Evolutionary conservation across 2,888 invertebrate genomes (phyloP).

Genomic region (Beris chalybata): DNA sequence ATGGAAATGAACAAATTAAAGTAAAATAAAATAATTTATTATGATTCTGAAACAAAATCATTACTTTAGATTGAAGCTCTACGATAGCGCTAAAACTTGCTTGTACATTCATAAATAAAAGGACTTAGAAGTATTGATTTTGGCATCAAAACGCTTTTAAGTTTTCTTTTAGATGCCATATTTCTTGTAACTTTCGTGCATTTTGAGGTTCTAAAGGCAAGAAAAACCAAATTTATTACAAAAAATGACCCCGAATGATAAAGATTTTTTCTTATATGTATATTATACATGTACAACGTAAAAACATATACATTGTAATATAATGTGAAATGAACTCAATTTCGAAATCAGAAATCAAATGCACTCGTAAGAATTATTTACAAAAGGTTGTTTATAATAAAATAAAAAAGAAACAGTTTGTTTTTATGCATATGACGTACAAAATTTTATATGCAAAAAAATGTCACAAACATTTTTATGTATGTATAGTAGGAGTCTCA

Average conservation of each 20-base stretch:
- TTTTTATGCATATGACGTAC: not conserved
- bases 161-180: slow-evolving; percentile 32
- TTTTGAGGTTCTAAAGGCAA: slow-evolving; percentile 9
- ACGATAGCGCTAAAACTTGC: slow-evolving; percentile 19
- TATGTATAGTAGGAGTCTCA: no score
- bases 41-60: not conserved
- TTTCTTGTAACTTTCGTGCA: slow-evolving; percentile 14
- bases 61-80: slow-evolving; percentile 22
- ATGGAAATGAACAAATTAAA: not conserved
- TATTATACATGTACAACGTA: no score
- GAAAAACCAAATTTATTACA: not conserved
- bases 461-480: no score
- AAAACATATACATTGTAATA: no score
- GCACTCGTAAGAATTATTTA: not conserved
- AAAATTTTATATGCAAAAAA: not conserved
- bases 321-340: no score
- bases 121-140: not conserved
- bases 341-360: no score
- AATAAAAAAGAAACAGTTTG: not conserved
- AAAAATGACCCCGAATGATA: no score
- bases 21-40: not conserved
- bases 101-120: not conserved
- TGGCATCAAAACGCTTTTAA: slow-evolving; percentile 37
- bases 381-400: not conserved
- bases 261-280: no score